Percentiles rank a stretch among this genome's conserved stretches.
phyloP scores from a whole-genome alignment of 1,140 invertebrate genomes.

The Lepidurus arcticus region DNA sequence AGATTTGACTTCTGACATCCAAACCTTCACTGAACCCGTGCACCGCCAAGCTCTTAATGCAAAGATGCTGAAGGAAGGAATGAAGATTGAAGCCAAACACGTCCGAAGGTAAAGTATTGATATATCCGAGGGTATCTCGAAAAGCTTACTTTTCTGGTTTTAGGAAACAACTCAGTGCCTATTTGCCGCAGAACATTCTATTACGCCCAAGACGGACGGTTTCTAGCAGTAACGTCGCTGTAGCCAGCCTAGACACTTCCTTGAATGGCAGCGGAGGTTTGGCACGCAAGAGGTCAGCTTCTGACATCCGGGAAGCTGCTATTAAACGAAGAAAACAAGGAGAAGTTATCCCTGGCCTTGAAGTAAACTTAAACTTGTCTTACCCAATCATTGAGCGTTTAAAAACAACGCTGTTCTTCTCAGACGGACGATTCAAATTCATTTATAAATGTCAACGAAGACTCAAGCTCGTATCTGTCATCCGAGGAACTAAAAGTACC shows the following conservation, averaged over 20 bases:
- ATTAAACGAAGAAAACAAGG: background rate
- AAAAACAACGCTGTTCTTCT: background rate
- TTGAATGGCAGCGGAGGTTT: background rate
- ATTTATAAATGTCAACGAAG: background rate
- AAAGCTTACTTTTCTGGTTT: background rate
- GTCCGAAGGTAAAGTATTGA: constrained; percentile 61
- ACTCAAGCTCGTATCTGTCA: background rate
- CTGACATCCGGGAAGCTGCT: background rate
- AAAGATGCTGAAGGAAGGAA: constrained; percentile 78
- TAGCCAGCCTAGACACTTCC: background rate
- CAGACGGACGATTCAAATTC: constrained; percentile 2
- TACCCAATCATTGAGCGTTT: background rate
- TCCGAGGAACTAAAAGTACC: constrained; percentile 5
- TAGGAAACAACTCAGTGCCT: constrained; percentile 9
- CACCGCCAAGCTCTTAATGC: constrained; percentile 47
- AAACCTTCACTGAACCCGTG: constrained; percentile 68
- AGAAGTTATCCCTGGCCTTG: constrained; percentile 3
- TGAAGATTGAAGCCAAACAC: constrained; percentile 74
- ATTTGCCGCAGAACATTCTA: background rate
- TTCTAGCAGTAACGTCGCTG: background rate
- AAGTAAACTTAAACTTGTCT: background rate
- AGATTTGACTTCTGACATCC: constrained; percentile 88
- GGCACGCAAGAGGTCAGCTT: background rate
- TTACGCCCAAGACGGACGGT: background rate
- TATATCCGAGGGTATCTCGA: constrained; percentile 45